Conservation (phyloP, 2,797 vertebrate genomes). For the Rhabdophis nuchalis region DNA sequence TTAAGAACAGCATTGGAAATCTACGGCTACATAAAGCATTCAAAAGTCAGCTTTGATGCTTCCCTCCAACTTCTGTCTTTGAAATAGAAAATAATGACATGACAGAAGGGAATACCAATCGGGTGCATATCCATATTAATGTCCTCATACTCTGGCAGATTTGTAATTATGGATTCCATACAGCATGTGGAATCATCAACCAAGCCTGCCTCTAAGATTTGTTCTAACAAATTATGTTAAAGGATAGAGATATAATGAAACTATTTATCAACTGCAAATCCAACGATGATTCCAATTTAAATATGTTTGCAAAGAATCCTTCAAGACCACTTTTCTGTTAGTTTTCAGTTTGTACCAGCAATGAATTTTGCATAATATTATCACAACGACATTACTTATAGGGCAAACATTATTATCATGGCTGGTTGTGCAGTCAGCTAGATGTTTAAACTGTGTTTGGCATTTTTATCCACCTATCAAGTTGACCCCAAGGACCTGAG, state of each 20-base stretch:
- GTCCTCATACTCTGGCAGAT: conserved; percentile 37
- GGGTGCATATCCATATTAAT: conserved; percentile 50
- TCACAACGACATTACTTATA: background rate
- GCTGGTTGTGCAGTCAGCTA: background rate
- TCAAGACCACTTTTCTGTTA: conserved; percentile 10
- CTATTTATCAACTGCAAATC: conserved; percentile 45
- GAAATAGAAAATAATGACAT: conserved; percentile 56
- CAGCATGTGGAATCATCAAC: conserved; percentile 49
- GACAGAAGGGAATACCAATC: conserved; percentile 65
- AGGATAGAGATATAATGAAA: conserved; percentile 20
- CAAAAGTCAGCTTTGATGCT: background rate
- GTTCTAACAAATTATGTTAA: conserved; percentile 55
- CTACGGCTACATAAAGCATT: background rate
- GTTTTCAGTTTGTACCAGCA: conserved; percentile 32
- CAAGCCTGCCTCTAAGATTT: conserved; percentile 44
- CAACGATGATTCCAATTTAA: conserved; percentile 38
- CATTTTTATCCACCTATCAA: background rate
- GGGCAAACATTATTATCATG: background rate
- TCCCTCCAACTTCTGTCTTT: conserved; percentile 28
- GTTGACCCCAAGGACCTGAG: background rate
- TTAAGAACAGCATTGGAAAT: background rate
- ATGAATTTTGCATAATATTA: conserved; percentile 39
- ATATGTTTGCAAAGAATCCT: conserved; percentile 32
- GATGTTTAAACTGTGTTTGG: background rate
- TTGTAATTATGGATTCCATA: conserved; percentile 49